Evolutionary conservation across 2,113 vertebrate genomes (phyloP).

Genomic region (Acrocephalus arundinaceus): DNA sequence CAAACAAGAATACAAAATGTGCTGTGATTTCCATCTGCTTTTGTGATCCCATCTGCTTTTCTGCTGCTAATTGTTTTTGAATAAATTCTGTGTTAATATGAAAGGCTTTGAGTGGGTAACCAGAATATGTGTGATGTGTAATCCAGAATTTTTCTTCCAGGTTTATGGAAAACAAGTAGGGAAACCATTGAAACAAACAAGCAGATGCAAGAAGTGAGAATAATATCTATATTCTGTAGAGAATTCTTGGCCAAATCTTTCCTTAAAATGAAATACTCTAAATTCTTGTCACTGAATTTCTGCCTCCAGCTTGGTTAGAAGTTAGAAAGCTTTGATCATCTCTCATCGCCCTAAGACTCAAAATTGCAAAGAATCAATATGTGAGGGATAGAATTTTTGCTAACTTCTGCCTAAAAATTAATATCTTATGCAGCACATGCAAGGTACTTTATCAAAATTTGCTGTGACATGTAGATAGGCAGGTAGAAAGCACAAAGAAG

Average conservation of each 20-base stretch:
- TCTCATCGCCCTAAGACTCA: background rate
- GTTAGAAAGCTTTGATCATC: background rate
- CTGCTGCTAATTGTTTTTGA: background rate
- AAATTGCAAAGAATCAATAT: background rate
- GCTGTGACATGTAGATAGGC: background rate
- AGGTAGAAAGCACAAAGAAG: background rate
- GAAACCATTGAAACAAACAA: background rate
- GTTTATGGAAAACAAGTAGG: background rate
- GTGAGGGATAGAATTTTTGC: background rate
- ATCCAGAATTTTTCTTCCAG: background rate
- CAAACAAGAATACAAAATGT: constrained; percentile 7
- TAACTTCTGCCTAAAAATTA: background rate
- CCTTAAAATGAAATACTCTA: background rate
- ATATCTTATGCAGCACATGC: background rate
- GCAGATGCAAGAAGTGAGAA: background rate
- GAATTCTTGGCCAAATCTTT: background rate
- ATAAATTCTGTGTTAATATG: background rate
- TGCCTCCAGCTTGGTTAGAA: background rate
- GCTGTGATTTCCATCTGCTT: constrained; percentile 14
- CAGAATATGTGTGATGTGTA: background rate
- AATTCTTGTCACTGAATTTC: background rate
- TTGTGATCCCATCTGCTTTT: constrained; percentile 12
- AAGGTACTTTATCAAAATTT: background rate
- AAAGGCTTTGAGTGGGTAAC: background rate
- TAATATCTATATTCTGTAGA: background rate